A percentile compares a stretch with the other conserved stretches of the same genome.
phyloP scores from a whole-genome alignment of 1,140 invertebrate species.

The Papilio xuthus region DNA sequence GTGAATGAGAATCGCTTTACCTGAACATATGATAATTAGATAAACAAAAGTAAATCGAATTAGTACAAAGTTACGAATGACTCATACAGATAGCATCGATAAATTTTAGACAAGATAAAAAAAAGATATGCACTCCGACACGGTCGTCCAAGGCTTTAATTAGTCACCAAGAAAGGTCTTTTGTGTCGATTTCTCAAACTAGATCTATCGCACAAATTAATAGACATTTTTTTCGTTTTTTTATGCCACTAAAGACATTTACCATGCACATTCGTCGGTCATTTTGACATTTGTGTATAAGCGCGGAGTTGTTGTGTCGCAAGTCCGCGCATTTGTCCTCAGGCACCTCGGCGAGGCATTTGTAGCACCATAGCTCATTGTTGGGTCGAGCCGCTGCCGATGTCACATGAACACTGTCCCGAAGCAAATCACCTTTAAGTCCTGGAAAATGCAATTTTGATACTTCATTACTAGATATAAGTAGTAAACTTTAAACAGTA shows the following conservation, averaged over 20 bases:
- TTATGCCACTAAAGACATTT: conserved; percentile 47
- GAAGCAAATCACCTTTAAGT: conserved; percentile 64
- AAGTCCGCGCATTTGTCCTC: conserved; percentile 87
- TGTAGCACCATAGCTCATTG: conserved; percentile 90
- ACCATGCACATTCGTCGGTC: conserved; percentile 91
- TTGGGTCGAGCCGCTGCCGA: conserved; percentile 87
- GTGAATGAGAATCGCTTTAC: conserved; percentile 92
- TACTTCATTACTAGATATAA: conserved; percentile 42
- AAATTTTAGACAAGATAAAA: neutral
- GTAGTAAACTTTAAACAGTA: neutral
- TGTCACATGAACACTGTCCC: conserved; percentile 87
- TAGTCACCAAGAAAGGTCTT: no score
- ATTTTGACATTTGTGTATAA: conserved; percentile 87
- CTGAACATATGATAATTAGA: conserved; percentile 74
- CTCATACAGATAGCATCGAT: neutral
- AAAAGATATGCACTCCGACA: neutral
- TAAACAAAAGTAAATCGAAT: neutral
- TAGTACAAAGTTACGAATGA: neutral
- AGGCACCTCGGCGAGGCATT: conserved; percentile 88
- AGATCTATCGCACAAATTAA: no score
- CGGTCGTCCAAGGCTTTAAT: no score
- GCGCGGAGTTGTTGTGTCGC: conserved; percentile 82
- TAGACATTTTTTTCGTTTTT: no score
- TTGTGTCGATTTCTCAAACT: neutral
- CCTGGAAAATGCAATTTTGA: conserved; percentile 50